Evolutionary conservation across 2,113 vertebrate species (phyloP).

Genomic region (Hemiscyllium ocellatum): DNA sequence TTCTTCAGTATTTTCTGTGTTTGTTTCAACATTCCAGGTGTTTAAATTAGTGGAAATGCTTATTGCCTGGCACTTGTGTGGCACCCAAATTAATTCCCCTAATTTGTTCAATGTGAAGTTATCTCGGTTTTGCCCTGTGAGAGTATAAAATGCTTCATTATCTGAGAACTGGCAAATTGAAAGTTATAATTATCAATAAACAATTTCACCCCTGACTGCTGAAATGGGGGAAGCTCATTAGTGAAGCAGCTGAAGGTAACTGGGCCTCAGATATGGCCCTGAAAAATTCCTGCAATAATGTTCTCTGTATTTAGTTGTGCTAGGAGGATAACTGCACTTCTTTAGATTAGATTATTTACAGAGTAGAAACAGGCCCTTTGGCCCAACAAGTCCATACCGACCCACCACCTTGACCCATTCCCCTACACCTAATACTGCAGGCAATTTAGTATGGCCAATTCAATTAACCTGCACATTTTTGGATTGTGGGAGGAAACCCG

Average conservation of each 20-base stretch:
- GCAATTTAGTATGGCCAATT: too few species aligned
- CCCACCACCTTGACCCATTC: too few species aligned
- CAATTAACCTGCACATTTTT: too few species aligned
- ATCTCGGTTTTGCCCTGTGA: not conserved
- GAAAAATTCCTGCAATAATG: not conserved
- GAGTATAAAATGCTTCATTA: not conserved
- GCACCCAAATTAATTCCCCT: not conserved
- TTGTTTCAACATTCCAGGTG: too few species aligned
- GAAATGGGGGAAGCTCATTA: not conserved
- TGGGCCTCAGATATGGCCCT: not conserved
- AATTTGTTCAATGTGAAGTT: not conserved
- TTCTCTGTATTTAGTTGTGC: not conserved
- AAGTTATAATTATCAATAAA: not conserved
- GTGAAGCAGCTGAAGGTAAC: not conserved
- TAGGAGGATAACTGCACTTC: not conserved
- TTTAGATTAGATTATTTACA: too few species aligned
- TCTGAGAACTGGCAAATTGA: not conserved
- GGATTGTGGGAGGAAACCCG: too few species aligned
- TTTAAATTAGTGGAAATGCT: not conserved
- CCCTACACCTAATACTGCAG: too few species aligned
- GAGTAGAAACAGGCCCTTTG: too few species aligned
- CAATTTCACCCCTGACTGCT: not conserved
- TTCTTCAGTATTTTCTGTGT: too few species aligned
- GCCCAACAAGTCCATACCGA: too few species aligned
- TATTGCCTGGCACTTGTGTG: not conserved